These are phyloP conservation scores for Plusia festucae DNA, from an alignment of 2,888 invertebrate genomes.

Conservation along the genomic window DNA sequence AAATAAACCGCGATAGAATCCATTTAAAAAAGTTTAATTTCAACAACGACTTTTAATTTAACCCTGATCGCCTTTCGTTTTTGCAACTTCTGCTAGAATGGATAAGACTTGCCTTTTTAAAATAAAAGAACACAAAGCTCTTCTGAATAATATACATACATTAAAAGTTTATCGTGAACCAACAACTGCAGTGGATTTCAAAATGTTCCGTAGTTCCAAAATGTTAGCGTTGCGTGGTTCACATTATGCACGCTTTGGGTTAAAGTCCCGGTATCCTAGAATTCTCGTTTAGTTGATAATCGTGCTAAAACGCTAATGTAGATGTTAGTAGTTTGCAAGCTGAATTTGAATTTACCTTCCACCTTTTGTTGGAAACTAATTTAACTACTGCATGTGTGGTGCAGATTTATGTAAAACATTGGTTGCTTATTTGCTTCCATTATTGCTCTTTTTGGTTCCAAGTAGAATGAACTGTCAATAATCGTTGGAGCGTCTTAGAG, in stretches of 20 bases:
- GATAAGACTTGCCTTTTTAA: neutral
- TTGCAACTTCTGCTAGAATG: neutral
- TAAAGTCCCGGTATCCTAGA: constrained; percentile 8
- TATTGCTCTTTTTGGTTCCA: too few species aligned
- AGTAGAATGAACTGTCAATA: too few species aligned
- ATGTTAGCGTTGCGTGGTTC: neutral
- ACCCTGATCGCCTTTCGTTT: neutral
- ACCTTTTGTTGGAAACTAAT: constrained; percentile 21
- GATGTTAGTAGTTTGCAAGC: constrained; percentile 18
- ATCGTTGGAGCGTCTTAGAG: too few species aligned
- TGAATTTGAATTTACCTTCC: constrained; percentile 32
- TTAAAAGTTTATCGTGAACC: constrained; percentile 3
- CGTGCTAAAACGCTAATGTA: constrained; percentile 23
- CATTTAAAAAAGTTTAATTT: too few species aligned
- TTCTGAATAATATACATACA: constrained; percentile 2
- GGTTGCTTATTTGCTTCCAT: neutral
- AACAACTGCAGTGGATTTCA: neutral
- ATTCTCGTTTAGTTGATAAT: constrained; percentile 3
- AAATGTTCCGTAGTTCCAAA: neutral
- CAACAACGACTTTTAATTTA: too few species aligned
- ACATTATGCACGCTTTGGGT: neutral
- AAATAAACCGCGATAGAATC: too few species aligned
- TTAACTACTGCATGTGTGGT: neutral
- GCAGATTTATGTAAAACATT: neutral
- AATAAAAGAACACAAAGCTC: neutral